These are phyloP conservation scores for Enteromius afrohamiltoni DNA, from an alignment of 2,797 vertebrate genomes.

Conservation along the genomic window DNA sequence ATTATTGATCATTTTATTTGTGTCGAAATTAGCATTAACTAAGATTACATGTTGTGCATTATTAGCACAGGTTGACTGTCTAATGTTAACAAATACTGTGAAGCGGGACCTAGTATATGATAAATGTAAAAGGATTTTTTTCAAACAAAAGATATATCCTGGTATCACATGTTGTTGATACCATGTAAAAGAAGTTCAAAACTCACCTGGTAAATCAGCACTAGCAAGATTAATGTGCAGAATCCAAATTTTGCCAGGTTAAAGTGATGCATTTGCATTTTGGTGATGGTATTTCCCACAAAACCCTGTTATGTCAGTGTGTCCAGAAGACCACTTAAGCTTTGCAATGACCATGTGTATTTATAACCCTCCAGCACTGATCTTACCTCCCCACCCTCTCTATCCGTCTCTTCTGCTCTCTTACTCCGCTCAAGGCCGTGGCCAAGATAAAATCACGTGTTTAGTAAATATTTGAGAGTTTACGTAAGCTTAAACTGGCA, in stretches of 20 bases:
- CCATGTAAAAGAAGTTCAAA: background rate
- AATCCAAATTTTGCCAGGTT: conserved; percentile 24
- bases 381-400: conserved; percentile 28
- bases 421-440: conserved; percentile 39
- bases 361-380: conserved; percentile 43
- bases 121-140: background rate
- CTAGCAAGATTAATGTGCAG: conserved; percentile 53
- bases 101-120: background rate
- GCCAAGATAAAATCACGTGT: conserved; percentile 43
- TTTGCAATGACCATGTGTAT: conserved; percentile 13
- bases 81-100: background rate
- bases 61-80: background rate
- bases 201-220: conserved; percentile 53
- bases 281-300: background rate
- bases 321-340: background rate
- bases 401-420: conserved; percentile 39
- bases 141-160: background rate
- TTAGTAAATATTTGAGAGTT: conserved; percentile 59
- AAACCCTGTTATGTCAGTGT: conserved; percentile 6
- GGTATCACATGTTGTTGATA: too few relatives aligned
- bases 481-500: conserved; percentile 49
- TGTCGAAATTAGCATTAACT: background rate
- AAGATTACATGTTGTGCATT: background rate
- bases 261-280: conserved; percentile 43
- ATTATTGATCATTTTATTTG: background rate